phyloP scores from a whole-genome alignment of 2,888 invertebrate species.

The Andrena bicolor region DNA sequence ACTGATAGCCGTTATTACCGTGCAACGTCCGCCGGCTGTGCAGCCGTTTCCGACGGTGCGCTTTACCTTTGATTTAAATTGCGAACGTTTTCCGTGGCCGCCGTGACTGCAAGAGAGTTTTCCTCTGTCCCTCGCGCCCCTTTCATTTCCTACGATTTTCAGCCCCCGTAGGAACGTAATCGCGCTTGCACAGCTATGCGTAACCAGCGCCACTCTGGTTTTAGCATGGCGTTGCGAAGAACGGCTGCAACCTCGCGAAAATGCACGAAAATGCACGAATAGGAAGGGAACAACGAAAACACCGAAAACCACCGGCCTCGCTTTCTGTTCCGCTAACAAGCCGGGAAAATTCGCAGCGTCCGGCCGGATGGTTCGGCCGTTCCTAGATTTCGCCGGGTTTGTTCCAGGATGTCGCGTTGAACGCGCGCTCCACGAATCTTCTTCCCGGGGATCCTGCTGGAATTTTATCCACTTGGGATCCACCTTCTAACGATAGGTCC shows the following conservation, averaged over 20 bases:
- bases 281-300: slow-evolving; percentile 37
- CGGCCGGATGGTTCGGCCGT: slow-evolving; percentile 12
- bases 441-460: no score
- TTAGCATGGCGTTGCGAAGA: slow-evolving; percentile 35
- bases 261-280: not conserved
- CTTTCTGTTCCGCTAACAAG: slow-evolving; percentile 46
- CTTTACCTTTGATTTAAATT: slow-evolving; percentile 73
- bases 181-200: slow-evolving; percentile 60
- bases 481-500: not conserved
- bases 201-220: slow-evolving; percentile 57
- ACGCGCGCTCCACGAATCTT: not conserved
- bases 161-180: slow-evolving; percentile 54
- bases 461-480: not conserved
- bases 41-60: slow-evolving; percentile 59
- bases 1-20: slow-evolving; percentile 73
- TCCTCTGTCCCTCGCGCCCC: slow-evolving; percentile 17
- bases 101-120: slow-evolving; percentile 35
- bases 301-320: slow-evolving; percentile 37
- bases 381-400: slow-evolving; percentile 30
- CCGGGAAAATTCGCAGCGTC: slow-evolving; percentile 27
- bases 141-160: slow-evolving; percentile 64
- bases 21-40: slow-evolving; percentile 68
- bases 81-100: slow-evolving; percentile 65
- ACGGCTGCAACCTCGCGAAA: slow-evolving; percentile 16
- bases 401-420: not conserved